These are phyloP conservation scores for Phallusia fumigata DNA, from an alignment of 23 tunicate genomes.

Conservation along the genomic window DNA sequence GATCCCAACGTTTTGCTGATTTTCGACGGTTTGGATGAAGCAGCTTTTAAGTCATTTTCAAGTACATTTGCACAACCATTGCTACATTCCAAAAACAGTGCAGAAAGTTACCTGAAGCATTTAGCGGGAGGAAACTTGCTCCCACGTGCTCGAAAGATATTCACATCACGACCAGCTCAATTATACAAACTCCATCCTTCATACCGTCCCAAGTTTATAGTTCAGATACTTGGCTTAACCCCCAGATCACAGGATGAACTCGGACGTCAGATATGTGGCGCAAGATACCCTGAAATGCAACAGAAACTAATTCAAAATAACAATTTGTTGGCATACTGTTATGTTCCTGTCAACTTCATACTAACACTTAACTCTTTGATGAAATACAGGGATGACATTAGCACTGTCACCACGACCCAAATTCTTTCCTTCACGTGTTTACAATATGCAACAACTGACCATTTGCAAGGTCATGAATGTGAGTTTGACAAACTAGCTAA, in stretches of 20 bases:
- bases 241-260: neutral
- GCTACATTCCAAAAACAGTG: neutral
- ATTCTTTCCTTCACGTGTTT: neutral
- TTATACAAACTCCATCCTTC: neutral
- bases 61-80: neutral
- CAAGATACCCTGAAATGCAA: neutral
- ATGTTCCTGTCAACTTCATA: neutral
- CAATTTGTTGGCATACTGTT: neutral
- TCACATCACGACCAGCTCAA: neutral
- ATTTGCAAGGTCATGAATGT: neutral
- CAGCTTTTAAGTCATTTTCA: neutral
- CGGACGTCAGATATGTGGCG: neutral
- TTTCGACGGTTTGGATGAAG: slow-evolving; percentile 3
- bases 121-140: neutral
- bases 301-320: neutral
- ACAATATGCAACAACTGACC: neutral
- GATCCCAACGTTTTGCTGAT: neutral
- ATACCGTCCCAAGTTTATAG: neutral
- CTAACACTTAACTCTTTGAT: neutral
- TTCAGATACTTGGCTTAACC: neutral
- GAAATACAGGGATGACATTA: neutral
- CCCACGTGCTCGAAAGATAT: neutral
- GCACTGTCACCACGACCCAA: neutral
- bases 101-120: neutral
- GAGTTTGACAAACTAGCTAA: neutral